phyloP scores from a whole-genome alignment of 2,888 invertebrate species.

The Nebria brevicollis region DNA sequence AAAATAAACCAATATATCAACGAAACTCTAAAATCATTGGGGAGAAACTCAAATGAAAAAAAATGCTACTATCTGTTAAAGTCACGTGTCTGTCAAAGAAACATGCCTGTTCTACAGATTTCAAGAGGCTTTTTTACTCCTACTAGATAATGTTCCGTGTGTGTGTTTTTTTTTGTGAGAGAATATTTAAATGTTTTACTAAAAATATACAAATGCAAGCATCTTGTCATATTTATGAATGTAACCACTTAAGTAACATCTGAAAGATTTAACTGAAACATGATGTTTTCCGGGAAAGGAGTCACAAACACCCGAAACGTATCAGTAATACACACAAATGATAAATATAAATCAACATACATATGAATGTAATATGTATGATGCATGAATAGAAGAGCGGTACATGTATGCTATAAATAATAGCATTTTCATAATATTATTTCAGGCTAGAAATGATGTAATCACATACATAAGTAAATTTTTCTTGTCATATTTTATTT shows the following conservation, averaged over 20 bases:
- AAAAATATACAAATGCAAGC: slow-evolving; percentile 11
- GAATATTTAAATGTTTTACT: slow-evolving; percentile 8
- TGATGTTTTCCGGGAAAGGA: not conserved
- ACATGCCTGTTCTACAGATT: slow-evolving; percentile 3
- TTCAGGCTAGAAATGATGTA: not conserved
- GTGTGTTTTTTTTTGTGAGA: slow-evolving; percentile 7
- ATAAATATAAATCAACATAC: too few species aligned
- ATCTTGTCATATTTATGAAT: slow-evolving; percentile 35
- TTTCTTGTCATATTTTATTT: not conserved
- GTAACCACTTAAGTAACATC: slow-evolving; percentile 24
- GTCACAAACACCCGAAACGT: not conserved
- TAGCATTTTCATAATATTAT: not conserved
- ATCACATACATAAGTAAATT: not conserved
- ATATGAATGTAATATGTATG: too few species aligned
- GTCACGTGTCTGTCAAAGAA: slow-evolving; percentile 17
- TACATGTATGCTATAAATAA: not conserved
- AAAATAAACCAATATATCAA: slow-evolving; percentile 18
- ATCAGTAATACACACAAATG: too few species aligned
- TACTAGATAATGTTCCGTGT: not conserved
- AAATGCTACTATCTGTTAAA: not conserved
- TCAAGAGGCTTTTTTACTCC: slow-evolving; percentile 8
- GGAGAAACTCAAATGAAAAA: not conserved
- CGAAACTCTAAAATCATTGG: not conserved
- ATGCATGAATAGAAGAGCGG: too few species aligned
- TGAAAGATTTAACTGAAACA: not conserved